phyloP scores from a whole-genome alignment of 37 sponge, comb jelly and placozoan species.

The Amphimedon queenslandica region DNA sequence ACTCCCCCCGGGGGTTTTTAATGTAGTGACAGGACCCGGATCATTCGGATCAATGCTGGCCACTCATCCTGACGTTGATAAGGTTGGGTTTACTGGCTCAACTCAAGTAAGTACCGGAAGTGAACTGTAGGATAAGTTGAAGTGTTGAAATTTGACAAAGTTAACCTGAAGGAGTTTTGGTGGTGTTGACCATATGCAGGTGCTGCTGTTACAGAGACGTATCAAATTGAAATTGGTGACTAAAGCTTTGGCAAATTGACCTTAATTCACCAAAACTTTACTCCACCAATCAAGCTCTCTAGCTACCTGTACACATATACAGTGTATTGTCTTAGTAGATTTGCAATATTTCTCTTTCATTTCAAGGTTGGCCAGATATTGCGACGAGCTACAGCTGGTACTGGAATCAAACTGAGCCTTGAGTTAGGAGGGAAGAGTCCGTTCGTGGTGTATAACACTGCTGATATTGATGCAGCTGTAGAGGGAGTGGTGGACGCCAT shows the following conservation, averaged over 20 bases:
- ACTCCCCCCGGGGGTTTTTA: slow-evolving; percentile 92
- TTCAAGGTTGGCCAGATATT: slow-evolving; percentile 82
- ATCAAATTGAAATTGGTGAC: too few relatives aligned
- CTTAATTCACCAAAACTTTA: too few relatives aligned
- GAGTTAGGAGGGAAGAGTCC: slow-evolving; percentile 96
- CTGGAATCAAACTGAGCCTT: slow-evolving; percentile 83
- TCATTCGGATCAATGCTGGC: slow-evolving; percentile 84
- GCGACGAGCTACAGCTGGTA: slow-evolving; percentile 83
- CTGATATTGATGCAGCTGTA: slow-evolving; percentile 86
- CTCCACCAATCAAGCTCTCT: too few relatives aligned
- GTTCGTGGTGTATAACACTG: slow-evolving; percentile 87
- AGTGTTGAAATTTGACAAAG: too few relatives aligned
- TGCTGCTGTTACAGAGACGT: too few relatives aligned
- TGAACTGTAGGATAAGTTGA: too few relatives aligned
- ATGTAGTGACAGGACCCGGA: slow-evolving; percentile 89
- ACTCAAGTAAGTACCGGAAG: slow-evolving; percentile 76
- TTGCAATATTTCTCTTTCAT: background rate
- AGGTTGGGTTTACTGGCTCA: slow-evolving; percentile 93
- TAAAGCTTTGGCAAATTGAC: too few relatives aligned
- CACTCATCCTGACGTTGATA: slow-evolving; percentile 81
- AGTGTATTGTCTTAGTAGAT: background rate
- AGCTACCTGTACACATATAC: background rate
- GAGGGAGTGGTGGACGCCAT: slow-evolving; percentile 97
- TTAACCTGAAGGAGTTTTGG: too few relatives aligned
- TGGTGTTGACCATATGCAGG: too few relatives aligned